Evolutionary conservation across 1,140 invertebrate species (phyloP), one percentile per base, ranked within the genome.

Genomic region (Cyrtorhinus lividipennis): DNA sequence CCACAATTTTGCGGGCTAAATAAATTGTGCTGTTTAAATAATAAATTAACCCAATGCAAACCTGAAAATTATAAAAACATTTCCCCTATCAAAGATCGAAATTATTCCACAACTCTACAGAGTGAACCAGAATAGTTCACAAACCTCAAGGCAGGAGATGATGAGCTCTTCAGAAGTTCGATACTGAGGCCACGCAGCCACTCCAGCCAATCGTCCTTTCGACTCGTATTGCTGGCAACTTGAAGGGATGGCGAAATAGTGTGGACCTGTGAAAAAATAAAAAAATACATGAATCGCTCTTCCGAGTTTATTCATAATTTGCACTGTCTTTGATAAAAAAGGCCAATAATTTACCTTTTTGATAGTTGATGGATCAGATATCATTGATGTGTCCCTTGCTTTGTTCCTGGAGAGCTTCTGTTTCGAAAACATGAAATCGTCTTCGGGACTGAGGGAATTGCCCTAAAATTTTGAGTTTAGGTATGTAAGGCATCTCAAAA

Each of bases 121-220:
- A 38, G 5, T 38, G 30, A 38, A 15, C 15, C 5, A 38, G 30
- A 38, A 38, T 38, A 15, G 5, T 38, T 38, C 30, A 38, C 87
- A 1, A 64, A 66, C 67, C 67, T 80, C 3, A 99, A 75, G 0
- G 94, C 91, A 18, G 93, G 90, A 18, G 93, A 95, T 2, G 94
- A 92, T 0, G 94, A 96, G 71, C 97, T 92, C 71, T 96, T 96
- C 1, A 99, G 77, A 12, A 99, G 77, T 62, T 93, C 93, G 66
- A 95, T 91, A 60, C 90, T 92, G 25, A 99, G 78, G 24, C 90
- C 80, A 56, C 89, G 78, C 8, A 98, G 72, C 96, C 95, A 99
- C 75, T 98, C 94, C 5, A 97, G 76, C 96, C 96, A 99, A 74
- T 99, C 96, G 68, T 99, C 96, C 73, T 96, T 95, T 2, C 91